These are phyloP conservation scores for Drosophila sp. DNA, from an alignment of 1,140 invertebrate species.

Conservation along the genomic window DNA sequence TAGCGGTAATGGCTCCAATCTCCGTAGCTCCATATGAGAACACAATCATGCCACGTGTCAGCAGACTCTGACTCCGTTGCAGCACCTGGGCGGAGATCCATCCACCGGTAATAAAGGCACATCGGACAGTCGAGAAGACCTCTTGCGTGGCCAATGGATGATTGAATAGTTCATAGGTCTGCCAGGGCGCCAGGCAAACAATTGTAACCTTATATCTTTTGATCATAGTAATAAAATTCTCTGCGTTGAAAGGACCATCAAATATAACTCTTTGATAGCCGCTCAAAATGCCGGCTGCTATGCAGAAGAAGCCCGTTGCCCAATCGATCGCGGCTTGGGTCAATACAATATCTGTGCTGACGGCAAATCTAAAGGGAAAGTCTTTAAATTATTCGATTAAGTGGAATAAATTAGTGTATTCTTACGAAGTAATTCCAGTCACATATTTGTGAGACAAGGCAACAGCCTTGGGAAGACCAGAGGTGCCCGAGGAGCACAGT, in stretches of 20 bases:
- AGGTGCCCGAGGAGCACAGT: conserved; percentile 89
- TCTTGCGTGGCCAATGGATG: conserved; percentile 45
- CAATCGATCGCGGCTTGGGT: conserved; percentile 55
- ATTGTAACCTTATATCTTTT: conserved; percentile 44
- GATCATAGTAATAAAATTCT: conserved; percentile 7
- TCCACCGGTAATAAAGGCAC: conserved; percentile 45
- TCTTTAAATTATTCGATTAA: background rate
- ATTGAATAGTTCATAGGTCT: conserved; percentile 61
- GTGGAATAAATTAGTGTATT: background rate
- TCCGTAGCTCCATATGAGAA: conserved; percentile 67
- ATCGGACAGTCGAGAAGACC: conserved; percentile 15
- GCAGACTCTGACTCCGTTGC: conserved; percentile 40
- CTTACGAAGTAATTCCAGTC: conserved; percentile 35
- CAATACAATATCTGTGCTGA: conserved; percentile 50
- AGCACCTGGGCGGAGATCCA: conserved; percentile 41
- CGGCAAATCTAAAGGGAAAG: conserved; percentile 30
- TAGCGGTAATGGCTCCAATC: conserved; percentile 42
- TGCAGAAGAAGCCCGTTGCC: conserved; percentile 57
- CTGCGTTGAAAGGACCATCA: conserved; percentile 38
- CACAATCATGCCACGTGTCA: conserved; percentile 27
- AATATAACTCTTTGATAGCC: conserved; percentile 51
- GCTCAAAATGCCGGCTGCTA: conserved; percentile 39
- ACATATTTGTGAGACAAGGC: conserved; percentile 86
- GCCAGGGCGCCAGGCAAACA: conserved; percentile 56
- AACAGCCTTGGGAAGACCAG: conserved; percentile 91